These are phyloP conservation scores for Diorhabda carinulata DNA, from an alignment of 1,140 invertebrate genomes.

Conservation along the genomic window DNA sequence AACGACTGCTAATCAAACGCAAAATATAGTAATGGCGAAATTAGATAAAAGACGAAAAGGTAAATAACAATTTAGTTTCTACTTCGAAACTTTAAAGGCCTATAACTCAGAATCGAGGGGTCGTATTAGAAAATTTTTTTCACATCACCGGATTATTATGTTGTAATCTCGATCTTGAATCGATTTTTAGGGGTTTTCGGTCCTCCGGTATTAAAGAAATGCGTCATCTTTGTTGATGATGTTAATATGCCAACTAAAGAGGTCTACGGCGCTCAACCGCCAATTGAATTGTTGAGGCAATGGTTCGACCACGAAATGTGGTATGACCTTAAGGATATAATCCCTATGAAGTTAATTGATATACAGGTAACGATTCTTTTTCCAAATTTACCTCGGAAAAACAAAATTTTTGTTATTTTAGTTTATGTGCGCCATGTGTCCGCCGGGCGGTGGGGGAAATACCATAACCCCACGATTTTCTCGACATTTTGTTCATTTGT, in stretches of 20 bases:
- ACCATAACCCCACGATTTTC: constrained; percentile 82
- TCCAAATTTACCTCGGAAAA: too few relatives aligned
- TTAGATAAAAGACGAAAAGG: constrained; percentile 89
- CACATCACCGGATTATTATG: too few relatives aligned
- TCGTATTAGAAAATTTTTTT: too few relatives aligned
- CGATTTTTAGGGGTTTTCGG: constrained; percentile 69
- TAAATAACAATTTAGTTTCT: constrained; percentile 23
- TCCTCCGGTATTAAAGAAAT: constrained; percentile 83
- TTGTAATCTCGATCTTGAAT: too few relatives aligned
- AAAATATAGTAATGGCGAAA: constrained; percentile 94
- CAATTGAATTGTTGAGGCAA: constrained; percentile 86
- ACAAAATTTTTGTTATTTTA: constrained; percentile 39
- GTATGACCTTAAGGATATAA: constrained; percentile 87
- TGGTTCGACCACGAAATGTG: constrained; percentile 87
- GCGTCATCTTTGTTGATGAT: constrained; percentile 91
- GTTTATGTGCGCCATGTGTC: constrained; percentile 85
- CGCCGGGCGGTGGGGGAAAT: constrained; percentile 76
- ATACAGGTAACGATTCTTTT: constrained; percentile 60
- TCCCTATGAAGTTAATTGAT: constrained; percentile 82
- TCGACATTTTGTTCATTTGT: constrained; percentile 83
- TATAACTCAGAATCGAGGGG: too few relatives aligned
- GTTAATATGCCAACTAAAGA: constrained; percentile 88
- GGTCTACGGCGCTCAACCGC: constrained; percentile 85
- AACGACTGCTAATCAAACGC: constrained; percentile 88
- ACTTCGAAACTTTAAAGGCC: too few relatives aligned